phyloP scores from a whole-genome alignment of 2,113 vertebrate genomes.

The Gorsachius goisagi region DNA sequence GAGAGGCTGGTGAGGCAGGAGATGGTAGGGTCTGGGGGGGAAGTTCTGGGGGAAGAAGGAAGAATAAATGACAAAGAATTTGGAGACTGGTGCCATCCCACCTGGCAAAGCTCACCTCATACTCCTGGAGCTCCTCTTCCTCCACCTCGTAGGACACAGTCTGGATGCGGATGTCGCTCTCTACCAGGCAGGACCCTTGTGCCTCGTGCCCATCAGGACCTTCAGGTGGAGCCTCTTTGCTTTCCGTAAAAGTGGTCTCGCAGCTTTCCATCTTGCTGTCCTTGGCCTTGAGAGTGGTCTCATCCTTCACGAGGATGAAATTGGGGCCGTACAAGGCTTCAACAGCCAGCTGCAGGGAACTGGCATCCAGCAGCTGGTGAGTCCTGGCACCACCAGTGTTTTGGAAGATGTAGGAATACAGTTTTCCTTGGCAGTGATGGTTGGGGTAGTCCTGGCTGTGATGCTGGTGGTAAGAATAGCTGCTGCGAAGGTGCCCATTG shows the following conservation, averaged over 20 bases:
- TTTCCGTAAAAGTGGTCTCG: constrained; percentile 93
- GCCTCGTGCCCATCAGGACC: constrained; percentile 67
- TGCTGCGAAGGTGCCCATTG: constrained; percentile 79
- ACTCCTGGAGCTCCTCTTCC: constrained; percentile 91
- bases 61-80: not conserved
- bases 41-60: not conserved
- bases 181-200: constrained; percentile 70
- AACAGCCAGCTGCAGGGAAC: constrained; percentile 88
- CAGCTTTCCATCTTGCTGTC: constrained; percentile 90
- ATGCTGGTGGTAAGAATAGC: constrained; percentile 80
- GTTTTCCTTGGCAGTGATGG: constrained; percentile 81
- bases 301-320: constrained; percentile 88
- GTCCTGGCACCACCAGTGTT: constrained; percentile 71
- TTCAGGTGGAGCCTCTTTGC: constrained; percentile 76
- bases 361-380: constrained; percentile 89
- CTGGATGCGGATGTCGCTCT: constrained; percentile 88
- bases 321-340: constrained; percentile 88
- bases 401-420: constrained; percentile 87
- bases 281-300: constrained; percentile 82
- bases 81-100: not conserved
- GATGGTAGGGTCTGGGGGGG: not conserved
- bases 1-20: not conserved
- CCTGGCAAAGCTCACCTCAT: constrained; percentile 77
- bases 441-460: constrained; percentile 72
- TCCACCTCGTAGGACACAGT: constrained; percentile 95